These are phyloP conservation scores for Apis dorsata DNA, from an alignment of 1,140 invertebrate species.

Conservation along the genomic window DNA sequence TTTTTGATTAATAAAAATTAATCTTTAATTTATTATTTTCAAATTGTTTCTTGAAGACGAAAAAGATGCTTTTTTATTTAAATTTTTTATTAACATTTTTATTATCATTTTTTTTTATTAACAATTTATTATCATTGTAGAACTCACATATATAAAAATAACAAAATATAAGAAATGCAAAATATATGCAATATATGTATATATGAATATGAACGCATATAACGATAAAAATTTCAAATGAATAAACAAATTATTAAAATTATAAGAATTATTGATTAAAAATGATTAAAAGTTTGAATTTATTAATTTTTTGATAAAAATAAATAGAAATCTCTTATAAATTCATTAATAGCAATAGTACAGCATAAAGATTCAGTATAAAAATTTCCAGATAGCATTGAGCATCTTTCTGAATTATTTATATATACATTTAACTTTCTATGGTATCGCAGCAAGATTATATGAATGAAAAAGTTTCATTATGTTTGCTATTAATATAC, in stretches of 20 bases:
- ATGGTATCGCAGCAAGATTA: background rate
- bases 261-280: background rate
- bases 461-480: slow-evolving; percentile 21
- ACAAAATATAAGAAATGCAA: background rate
- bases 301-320: background rate
- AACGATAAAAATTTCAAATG: too few relatives aligned
- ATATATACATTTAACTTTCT: background rate
- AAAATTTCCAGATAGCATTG: background rate
- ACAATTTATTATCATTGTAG: background rate
- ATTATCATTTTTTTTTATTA: too few relatives aligned
- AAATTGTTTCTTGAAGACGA: background rate
- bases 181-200: background rate
- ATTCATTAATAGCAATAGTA: background rate
- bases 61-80: background rate
- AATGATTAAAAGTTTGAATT: background rate
- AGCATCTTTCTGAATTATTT: background rate
- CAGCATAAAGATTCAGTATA: too few relatives aligned
- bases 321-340: background rate
- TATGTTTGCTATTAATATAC: background rate
- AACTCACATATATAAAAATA: background rate
- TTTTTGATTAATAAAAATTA: background rate
- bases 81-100: background rate
- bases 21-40: background rate
- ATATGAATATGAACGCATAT: background rate
- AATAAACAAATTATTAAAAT: background rate